A percentile compares a stretch with the other conserved stretches of the same genome.
Conservation (phyloP, 1,140 invertebrate genomes). For the Latrodectus geometricus region DNA sequence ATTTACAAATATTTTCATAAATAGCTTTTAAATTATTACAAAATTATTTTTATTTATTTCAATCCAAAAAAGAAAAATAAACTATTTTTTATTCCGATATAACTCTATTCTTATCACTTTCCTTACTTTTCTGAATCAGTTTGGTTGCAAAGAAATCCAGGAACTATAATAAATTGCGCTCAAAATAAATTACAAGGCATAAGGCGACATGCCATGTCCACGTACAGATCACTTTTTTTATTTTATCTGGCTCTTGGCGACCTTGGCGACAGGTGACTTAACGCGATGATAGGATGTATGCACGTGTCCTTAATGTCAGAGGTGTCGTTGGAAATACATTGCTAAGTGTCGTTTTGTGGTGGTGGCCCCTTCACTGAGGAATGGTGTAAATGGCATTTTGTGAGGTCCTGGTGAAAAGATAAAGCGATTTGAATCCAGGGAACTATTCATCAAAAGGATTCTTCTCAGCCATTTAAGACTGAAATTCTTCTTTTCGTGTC, state of each 20-base stretch:
- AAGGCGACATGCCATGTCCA: neutral
- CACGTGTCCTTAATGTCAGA: constrained; percentile 35
- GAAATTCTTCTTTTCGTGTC: no score
- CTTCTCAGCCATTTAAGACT: no score
- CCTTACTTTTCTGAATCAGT: neutral
- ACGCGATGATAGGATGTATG: neutral
- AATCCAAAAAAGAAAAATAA: no score
- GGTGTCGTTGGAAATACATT: constrained; percentile 48
- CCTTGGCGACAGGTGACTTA: constrained; percentile 41
- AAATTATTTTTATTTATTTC: no score
- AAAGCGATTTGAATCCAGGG: neutral
- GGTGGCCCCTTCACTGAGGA: neutral
- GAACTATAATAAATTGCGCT: neutral
- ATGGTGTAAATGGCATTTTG: constrained; percentile 14
- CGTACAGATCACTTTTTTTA: neutral
- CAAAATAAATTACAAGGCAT: constrained; percentile 19
- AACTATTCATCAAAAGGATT: no score
- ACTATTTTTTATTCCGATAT: neutral
- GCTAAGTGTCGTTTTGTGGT: constrained; percentile 8
- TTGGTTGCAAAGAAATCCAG: neutral
- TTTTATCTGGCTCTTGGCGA: constrained; percentile 11
- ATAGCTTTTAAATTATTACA: no score
- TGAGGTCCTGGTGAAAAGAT: constrained; percentile 38
- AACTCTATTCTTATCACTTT: neutral
- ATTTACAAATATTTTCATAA: no score